phyloP scores from a whole-genome alignment of 2,888 invertebrate genomes.

The Heteropelma amictum region DNA sequence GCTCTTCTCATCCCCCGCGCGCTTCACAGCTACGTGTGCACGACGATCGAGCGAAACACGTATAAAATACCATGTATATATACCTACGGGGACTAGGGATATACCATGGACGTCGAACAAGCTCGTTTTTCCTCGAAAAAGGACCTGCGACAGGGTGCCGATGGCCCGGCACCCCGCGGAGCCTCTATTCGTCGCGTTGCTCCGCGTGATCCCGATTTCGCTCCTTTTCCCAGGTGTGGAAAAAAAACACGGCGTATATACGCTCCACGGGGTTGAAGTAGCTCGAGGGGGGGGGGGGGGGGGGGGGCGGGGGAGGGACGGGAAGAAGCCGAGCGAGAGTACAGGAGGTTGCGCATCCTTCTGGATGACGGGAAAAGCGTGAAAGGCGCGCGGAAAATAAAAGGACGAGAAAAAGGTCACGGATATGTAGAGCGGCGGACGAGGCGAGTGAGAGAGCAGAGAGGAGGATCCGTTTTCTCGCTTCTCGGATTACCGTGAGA shows the following conservation, averaged over 20 bases:
- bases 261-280: too few species aligned
- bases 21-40: too few species aligned
- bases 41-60: too few species aligned
- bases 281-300: too few species aligned
- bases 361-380: conserved; percentile 27
- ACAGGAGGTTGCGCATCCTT: conserved; percentile 11
- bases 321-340: conserved; percentile 18
- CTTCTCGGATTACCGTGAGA: conserved; percentile 46
- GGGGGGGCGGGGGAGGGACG: background rate
- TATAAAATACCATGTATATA: too few species aligned
- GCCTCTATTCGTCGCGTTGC: conserved; percentile 36
- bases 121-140: conserved; percentile 49
- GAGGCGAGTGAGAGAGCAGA: conserved; percentile 1
- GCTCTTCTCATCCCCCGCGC: conserved; percentile 51
- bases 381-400: conserved; percentile 11
- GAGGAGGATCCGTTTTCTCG: conserved; percentile 15
- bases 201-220: background rate
- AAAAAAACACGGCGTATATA: conserved; percentile 1
- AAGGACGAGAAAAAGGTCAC: conserved; percentile 25
- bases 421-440: conserved; percentile 26
- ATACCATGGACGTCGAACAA: background rate
- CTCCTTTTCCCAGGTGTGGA: conserved; percentile 40
- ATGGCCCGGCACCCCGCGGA: conserved; percentile 43
- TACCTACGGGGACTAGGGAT: too few species aligned
- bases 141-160: conserved; percentile 26